A percentile compares a stretch with the other conserved stretches of the same genome.
Conservation (phyloP, 1,140 invertebrate species). For the Penaeus vannamei region DNA sequence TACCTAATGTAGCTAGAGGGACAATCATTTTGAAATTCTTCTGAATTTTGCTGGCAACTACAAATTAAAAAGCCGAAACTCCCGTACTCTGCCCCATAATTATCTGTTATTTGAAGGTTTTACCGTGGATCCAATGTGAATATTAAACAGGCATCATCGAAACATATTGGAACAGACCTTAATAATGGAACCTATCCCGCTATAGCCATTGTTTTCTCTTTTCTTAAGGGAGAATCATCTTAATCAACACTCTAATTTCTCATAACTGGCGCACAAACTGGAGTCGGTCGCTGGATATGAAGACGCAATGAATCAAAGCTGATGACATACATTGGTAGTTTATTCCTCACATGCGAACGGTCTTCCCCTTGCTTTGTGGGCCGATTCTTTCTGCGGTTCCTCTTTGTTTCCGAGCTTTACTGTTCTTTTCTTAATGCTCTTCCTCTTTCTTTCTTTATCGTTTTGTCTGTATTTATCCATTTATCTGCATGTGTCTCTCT, state of each 20-base stretch:
- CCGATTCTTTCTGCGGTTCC: no score
- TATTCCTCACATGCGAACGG: no score
- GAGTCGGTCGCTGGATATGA: conserved; percentile 1
- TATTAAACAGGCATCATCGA: conserved; percentile 64
- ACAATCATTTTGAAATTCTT: conserved; percentile 56
- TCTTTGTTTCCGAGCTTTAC: no score
- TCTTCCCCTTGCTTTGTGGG: no score
- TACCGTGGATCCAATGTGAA: conserved; percentile 53
- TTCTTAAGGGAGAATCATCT: conserved; percentile 52
- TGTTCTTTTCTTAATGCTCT: no score
- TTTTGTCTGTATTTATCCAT: no score
- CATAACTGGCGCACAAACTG: conserved; percentile 55
- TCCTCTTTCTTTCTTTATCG: no score
- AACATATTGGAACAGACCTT: conserved; percentile 61
- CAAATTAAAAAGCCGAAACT: conserved; percentile 59
- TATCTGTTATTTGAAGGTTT: conserved; percentile 52
- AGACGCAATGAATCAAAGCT: conserved; percentile 2
- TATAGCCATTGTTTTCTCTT: conserved; percentile 54
- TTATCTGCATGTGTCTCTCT: no score
- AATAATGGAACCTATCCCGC: conserved; percentile 48
- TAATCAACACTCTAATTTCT: conserved; percentile 63
- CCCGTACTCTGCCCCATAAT: conserved; percentile 56
- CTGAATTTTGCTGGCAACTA: conserved; percentile 54
- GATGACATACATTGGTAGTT: no score
- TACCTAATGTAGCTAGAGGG: conserved; percentile 48